Base-by-base conservation (phyloP, 2,113 vertebrate species). In the Saguinus imperator region DNA sequence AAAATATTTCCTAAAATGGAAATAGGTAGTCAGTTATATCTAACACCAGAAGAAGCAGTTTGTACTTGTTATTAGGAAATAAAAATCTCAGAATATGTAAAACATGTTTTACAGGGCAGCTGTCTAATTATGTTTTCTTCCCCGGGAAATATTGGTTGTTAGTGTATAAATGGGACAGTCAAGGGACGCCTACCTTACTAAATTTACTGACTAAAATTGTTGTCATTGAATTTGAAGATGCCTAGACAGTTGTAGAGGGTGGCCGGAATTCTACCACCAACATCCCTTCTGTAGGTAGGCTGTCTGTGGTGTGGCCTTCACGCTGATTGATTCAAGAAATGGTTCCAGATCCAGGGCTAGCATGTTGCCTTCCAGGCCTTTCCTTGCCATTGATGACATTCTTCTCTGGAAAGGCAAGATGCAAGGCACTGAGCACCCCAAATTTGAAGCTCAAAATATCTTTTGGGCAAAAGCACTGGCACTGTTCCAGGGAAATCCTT, bases 1-100 rank as follows among this genome's bases (percentile, higher is more conserved):
- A 61, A 85, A 88, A 55, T 95, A 85, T 50, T 90, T 94, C 20
- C 91, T 97, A 91, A 94, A 94, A 83, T 86, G n/a, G 21, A 88
- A 94, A 52, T 72, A 35, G 20, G 11, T 96, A 55, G 45, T 92
- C 50, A 61, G 4, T 93, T 94, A 29, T 43, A 70, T 80, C 43
- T 80, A 64, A 85, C 0, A n/a, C 61, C 45, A 77, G 77, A 82
- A 77, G 35, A 45, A 91, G 48, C 72, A n/a, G 10, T 48, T 57
- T 95, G 14, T 1, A 6, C 37, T 90, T 88, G 9, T 87, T 77
- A 57, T 75, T 32, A 77, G 70, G 84, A 87, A 86, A 52, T 68
- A 83, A 55, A 93, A 82, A 87, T 96, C 55, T 91, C 75, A 79
- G 29, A 50, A 79, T 45, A 37, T 73, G 10, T 66, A 61, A 94